A percentile compares a stretch with the other conserved stretches of the same genome.
Conservation (phyloP, 2,797 vertebrate species). For the Coranthus polyacanthus region DNA sequence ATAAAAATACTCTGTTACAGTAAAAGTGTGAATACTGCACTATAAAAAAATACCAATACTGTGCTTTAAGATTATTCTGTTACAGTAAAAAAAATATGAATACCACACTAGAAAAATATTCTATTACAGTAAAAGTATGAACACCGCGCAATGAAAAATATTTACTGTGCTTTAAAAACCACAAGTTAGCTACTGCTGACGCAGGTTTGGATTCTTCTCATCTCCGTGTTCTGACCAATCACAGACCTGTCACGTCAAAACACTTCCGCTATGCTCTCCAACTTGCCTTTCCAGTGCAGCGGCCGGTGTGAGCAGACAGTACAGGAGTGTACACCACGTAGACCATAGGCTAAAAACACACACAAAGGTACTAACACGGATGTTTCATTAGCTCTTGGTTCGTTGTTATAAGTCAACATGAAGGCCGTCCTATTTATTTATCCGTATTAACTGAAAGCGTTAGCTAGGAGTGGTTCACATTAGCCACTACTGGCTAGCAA, state of each 20-base stretch:
- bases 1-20: too few relatives aligned
- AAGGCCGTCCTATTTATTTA: too few relatives aligned
- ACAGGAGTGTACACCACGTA: constrained; percentile 42
- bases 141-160: too few relatives aligned
- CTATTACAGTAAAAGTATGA: too few relatives aligned
- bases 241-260: constrained; percentile 42
- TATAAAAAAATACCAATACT: too few relatives aligned
- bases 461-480: constrained; percentile 29
- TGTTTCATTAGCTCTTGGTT: rapidly evolving
- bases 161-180: too few relatives aligned
- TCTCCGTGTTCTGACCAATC: constrained; percentile 56
- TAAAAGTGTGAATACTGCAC: too few relatives aligned
- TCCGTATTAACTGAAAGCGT: background rate
- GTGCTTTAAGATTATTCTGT: too few relatives aligned
- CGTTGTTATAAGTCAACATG: background rate
- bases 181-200: too few relatives aligned
- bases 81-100: background rate
- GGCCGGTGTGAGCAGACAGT: constrained; percentile 56
- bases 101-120: too few relatives aligned
- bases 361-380: constrained; percentile 50
- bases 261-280: constrained; percentile 70
- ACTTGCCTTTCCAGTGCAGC: constrained; percentile 70
- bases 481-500: constrained; percentile 50
- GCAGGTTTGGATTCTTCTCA: background rate
- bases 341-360: constrained; percentile 12